phyloP scores from a whole-genome alignment of 2,888 invertebrate species.

The Eristalinus sepulchralis region DNA sequence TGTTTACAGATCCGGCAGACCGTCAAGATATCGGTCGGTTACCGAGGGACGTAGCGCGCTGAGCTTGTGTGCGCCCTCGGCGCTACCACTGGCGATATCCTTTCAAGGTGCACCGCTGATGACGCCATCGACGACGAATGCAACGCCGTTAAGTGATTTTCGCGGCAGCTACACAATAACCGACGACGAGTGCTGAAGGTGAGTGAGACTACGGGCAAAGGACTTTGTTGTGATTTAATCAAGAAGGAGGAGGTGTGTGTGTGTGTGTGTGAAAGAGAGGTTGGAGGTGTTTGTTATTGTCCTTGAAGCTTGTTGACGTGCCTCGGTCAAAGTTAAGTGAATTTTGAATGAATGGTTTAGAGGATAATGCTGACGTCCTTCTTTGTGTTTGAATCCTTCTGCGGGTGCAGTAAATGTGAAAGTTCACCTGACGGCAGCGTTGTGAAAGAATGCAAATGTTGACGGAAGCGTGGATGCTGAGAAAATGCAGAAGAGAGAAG shows the following conservation, averaged over 20 bases:
- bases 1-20: slow-evolving; percentile 85
- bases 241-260: background rate
- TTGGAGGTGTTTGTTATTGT: background rate
- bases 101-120: slow-evolving; percentile 84
- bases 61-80: slow-evolving; percentile 87
- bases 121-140: slow-evolving; percentile 79
- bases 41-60: slow-evolving; percentile 87
- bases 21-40: slow-evolving; percentile 86
- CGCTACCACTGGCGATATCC: slow-evolving; percentile 88
- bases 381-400: background rate
- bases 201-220: background rate
- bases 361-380: background rate
- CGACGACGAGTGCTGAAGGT: slow-evolving; percentile 79
- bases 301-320: background rate
- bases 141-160: slow-evolving; percentile 80
- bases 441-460: background rate
- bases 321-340: background rate
- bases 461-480: background rate
- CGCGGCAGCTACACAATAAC: slow-evolving; percentile 79
- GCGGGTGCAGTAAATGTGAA: background rate
- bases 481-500: background rate
- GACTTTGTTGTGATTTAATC: slow-evolving; percentile 23
- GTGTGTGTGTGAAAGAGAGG: background rate
- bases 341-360: background rate
- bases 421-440: background rate